These are phyloP conservation scores for Zosterops hypoxanthus DNA, from an alignment of 2,113 vertebrate species.

Conservation along the genomic window DNA sequence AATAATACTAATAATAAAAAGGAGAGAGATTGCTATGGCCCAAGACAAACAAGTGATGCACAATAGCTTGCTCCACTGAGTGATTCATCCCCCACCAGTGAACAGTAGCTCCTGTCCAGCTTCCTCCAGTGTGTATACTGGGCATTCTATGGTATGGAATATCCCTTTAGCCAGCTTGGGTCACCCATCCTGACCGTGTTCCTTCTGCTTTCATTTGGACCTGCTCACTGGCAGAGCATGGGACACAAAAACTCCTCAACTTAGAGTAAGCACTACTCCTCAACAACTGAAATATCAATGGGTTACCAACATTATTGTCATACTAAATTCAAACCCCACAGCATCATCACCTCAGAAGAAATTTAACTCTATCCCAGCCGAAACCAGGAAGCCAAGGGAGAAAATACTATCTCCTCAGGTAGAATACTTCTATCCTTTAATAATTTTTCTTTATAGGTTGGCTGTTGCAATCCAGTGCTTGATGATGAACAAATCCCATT, in stretches of 20 bases:
- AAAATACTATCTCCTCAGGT: background rate
- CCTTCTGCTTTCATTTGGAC: background rate
- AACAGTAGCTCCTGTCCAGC: too few relatives aligned
- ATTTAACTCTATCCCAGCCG: background rate
- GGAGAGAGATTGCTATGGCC: background rate
- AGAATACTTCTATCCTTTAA: background rate
- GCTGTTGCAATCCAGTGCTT: background rate
- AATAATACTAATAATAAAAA: background rate
- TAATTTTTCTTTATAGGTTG: background rate
- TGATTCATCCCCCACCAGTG: background rate
- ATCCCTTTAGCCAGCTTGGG: background rate
- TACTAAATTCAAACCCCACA: background rate
- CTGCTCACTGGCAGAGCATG: background rate
- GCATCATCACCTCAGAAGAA: background rate
- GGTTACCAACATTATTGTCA: background rate
- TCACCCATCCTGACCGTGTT: too few relatives aligned
- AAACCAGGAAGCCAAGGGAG: background rate
- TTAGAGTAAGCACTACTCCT: background rate
- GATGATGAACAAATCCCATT: background rate
- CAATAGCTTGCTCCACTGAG: background rate
- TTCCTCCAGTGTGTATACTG: background rate
- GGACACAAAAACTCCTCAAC: fast-evolving
- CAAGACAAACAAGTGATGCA: background rate
- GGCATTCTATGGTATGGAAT: background rate
- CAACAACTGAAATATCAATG: too few relatives aligned